Evolutionary conservation across 1,140 invertebrate species (phyloP), one percentile per base, ranked within the genome.

Genomic region (Zophobas morio): DNA sequence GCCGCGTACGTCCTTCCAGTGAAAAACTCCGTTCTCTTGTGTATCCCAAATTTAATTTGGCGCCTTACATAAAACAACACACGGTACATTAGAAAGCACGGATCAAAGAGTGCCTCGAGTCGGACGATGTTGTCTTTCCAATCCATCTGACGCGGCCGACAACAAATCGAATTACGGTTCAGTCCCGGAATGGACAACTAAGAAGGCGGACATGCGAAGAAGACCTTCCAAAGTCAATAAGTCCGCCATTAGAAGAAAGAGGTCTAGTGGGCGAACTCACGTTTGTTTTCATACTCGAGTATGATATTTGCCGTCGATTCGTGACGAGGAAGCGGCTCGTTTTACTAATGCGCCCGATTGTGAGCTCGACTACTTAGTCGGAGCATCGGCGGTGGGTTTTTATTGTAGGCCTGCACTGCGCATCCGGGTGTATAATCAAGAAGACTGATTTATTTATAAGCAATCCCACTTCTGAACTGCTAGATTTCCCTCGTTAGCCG

Each of bases 141-240:
- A 80, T 81, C 82, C 83, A 83, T 84, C 82, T 81, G 80, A 76
- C 79, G 77, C 57, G 79, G 57, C 78, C 74, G 78, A 77, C 77
- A 81, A 80, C 79, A 84, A 84, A 84, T 84, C 74, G 81, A 84
- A 84, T 84, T 84, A 84, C 73, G 56, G 74, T 63, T 78, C 77
- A 77, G 63, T 70, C 49, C 56, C 56, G 70, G 78, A 82, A 82
- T 80, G 79, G 77, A 73, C 80, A 80, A 79, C 80, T 79, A 77
- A 73, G 71, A 66, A 66, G 60, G 60, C 60, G 60, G 60, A 66
- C 60, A 66, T 66, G 60, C 60, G 60, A 66, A 66, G 60, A 66
- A 66, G 60, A 66, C 60, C 39, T 66, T 66, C 60, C 39, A 66
- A 66, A 66, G 60, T 66, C 60, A 66, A 66, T 66, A 66, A 66